Conservation (phyloP, 2,113 vertebrate species). For the Erinaceus europaeus region DNA sequence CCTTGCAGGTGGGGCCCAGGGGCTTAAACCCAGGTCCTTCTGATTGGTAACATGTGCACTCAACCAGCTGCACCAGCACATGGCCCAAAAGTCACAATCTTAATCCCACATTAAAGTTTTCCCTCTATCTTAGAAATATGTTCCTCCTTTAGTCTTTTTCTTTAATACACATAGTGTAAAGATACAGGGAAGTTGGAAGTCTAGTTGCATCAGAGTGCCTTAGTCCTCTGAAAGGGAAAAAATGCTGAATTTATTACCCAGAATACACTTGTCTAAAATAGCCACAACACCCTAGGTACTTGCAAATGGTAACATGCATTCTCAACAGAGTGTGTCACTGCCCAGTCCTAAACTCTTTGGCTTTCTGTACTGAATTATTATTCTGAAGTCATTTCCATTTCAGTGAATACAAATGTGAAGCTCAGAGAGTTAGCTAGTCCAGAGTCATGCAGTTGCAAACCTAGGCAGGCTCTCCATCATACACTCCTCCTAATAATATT, state of each 20-base stretch:
- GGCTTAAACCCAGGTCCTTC: too few relatives aligned
- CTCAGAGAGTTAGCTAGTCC: not conserved
- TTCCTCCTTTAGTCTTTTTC: not conserved
- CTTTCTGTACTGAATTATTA: not conserved
- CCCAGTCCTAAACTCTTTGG: not conserved
- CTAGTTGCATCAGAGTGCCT: not conserved
- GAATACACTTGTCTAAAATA: not conserved
- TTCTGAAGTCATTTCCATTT: not conserved
- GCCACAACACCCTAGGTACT: not conserved
- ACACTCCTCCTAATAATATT: not conserved
- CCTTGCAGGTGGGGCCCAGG: too few relatives aligned
- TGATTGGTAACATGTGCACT: not conserved
- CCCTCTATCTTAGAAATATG: not conserved
- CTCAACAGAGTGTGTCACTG: not conserved
- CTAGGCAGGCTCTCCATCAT: not conserved
- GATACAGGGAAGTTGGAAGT: not conserved
- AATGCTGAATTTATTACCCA: not conserved
- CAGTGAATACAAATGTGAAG: not conserved
- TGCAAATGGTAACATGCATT: not conserved
- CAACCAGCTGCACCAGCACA: too few relatives aligned
- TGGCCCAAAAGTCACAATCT: not conserved
- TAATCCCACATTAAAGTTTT: not conserved
- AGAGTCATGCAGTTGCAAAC: not conserved
- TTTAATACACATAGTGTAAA: not conserved
- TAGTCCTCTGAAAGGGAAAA: not conserved